Evolutionary conservation across 2,113 vertebrate species (phyloP).

Genomic region (Hoplias malabaricus): DNA sequence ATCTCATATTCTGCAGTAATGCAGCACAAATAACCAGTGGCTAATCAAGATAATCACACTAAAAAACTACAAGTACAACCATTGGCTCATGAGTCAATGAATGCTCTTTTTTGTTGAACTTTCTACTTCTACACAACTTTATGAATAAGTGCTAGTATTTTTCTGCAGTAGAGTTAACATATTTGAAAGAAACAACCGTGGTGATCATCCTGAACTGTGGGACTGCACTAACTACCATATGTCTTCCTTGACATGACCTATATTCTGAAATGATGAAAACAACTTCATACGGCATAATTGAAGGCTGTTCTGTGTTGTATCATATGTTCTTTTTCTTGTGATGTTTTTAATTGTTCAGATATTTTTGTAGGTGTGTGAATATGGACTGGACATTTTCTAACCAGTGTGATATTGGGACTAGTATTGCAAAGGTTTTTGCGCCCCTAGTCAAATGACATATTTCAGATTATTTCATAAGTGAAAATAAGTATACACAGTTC

Average conservation of each 20-base stretch:
- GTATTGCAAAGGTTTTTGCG: too few relatives aligned
- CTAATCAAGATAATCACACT: too few relatives aligned
- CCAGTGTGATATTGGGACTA: not conserved
- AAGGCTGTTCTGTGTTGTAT: not conserved
- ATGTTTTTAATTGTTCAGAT: not conserved
- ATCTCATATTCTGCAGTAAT: too few relatives aligned
- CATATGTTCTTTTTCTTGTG: not conserved
- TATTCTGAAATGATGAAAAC: not conserved
- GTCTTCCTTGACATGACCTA: not conserved
- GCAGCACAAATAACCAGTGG: too few relatives aligned
- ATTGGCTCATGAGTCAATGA: too few relatives aligned
- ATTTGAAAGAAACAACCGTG: not conserved
- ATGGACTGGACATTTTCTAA: not conserved
- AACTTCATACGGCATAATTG: not conserved
- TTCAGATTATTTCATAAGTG: too few relatives aligned
- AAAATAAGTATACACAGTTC: too few relatives aligned
- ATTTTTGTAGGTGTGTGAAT: not conserved
- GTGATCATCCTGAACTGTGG: not conserved
- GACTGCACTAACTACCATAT: not conserved
- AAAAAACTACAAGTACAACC: too few relatives aligned
- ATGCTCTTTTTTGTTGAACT: too few relatives aligned
- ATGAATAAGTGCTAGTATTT: too few relatives aligned
- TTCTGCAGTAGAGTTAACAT: slow-evolving; percentile 2
- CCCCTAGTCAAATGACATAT: too few relatives aligned
- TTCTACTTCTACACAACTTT: slow-evolving; percentile 8